A percentile compares a stretch with the other conserved stretches of the same genome.
Conservation (phyloP, 2,888 invertebrate genomes). For the Pollenia angustigena region DNA sequence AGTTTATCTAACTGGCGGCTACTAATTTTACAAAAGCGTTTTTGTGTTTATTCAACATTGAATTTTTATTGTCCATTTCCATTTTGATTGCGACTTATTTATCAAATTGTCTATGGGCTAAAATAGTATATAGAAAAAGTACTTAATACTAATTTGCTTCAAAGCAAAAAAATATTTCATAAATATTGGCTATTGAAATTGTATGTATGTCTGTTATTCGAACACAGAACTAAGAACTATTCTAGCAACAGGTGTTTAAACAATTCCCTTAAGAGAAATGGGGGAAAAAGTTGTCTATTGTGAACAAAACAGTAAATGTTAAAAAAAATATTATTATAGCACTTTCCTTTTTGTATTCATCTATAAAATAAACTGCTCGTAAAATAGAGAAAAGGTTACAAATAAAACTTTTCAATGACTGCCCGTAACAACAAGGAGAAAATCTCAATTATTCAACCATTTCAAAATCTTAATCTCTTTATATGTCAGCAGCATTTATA, state of each 20-base stretch:
- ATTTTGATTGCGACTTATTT: not conserved
- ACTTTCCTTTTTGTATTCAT: too few species aligned
- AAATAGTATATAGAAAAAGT: not conserved
- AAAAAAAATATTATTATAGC: too few species aligned
- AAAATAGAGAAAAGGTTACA: not conserved
- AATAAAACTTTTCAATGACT: not conserved
- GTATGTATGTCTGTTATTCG: not conserved
- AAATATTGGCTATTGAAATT: slow-evolving; percentile 6
- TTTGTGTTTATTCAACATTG: too few species aligned
- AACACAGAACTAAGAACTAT: not conserved
- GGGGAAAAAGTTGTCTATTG: not conserved
- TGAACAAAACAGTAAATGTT: not conserved
- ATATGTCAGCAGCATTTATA: not conserved
- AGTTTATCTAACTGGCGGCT: not conserved
- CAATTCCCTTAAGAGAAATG: not conserved
- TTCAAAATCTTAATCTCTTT: not conserved
- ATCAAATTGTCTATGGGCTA: not conserved
- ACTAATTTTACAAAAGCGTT: not conserved
- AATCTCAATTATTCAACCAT: not conserved
- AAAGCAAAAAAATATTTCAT: not conserved
- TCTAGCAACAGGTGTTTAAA: slow-evolving; percentile 10
- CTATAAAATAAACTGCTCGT: not conserved
- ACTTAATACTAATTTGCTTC: not conserved
- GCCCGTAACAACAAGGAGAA: not conserved
- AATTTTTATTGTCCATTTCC: not conserved